Percentiles rank a stretch among this genome's conserved stretches.
Evolutionary conservation across 2,888 invertebrate genomes (phyloP).

Genomic region (Rhorus exstirpatorius): DNA sequence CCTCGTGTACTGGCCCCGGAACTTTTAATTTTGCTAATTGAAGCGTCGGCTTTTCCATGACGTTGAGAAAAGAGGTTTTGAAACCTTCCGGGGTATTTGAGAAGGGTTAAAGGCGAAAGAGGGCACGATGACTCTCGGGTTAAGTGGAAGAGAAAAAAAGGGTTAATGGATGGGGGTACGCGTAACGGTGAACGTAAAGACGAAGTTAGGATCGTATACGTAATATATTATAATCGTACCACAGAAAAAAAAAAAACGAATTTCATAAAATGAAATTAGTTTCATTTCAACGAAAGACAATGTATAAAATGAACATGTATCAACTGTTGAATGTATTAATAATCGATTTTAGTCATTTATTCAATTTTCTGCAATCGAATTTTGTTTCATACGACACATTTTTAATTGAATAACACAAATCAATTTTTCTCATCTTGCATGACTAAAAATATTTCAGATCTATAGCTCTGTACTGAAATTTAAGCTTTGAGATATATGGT

Average conservation of each 20-base stretch:
- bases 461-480: constrained; percentile 1
- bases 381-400: not conserved
- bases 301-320: no score
- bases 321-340: no score
- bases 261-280: no score
- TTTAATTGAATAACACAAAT: not conserved
- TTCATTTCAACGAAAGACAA: no score
- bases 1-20: constrained; percentile 13
- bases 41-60: constrained; percentile 45
- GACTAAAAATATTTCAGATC: not conserved
- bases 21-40: constrained; percentile 63
- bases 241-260: no score
- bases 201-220: not conserved
- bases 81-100: constrained; percentile 16
- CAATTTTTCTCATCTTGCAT: not conserved
- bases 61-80: constrained; percentile 41
- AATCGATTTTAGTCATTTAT: no score
- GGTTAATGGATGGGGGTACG: constrained; percentile 12
- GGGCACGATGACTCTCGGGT: not conserved
- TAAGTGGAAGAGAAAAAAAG: constrained; percentile 8
- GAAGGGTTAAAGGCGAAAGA: constrained; percentile 21
- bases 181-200: not conserved
- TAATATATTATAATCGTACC: no score
- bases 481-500: not conserved
- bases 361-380: not conserved